Conservation (phyloP, 2,113 vertebrate species). For the Lamprologus lemairii region DNA sequence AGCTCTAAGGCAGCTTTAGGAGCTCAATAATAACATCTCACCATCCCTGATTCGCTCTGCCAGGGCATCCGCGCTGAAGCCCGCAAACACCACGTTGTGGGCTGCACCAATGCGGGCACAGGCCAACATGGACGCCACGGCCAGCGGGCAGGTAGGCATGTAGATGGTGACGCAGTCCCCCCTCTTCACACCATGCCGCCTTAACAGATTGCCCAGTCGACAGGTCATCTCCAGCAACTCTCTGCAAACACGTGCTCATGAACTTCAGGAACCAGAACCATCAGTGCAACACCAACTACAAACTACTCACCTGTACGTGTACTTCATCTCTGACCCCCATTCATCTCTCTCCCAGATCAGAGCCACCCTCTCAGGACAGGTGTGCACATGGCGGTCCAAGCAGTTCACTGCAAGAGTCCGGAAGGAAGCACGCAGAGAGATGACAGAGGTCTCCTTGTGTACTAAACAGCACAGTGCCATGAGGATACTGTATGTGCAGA, state of each 20-base stretch:
- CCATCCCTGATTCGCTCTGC: conserved; percentile 74
- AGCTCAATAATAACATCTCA: conserved; percentile 40
- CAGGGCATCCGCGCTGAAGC: conserved; percentile 74
- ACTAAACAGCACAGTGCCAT: not conserved
- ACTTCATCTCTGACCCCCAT: conserved; percentile 79
- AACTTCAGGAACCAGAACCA: not conserved
- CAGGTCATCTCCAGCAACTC: conserved; percentile 75
- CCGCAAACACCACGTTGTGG: conserved; percentile 75
- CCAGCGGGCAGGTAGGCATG: conserved; percentile 73
- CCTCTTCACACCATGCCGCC: conserved; percentile 64
- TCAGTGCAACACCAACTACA: not conserved
- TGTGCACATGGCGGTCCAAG: conserved; percentile 83
- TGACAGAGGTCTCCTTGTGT: not conserved
- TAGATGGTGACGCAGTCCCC: conserved; percentile 79
- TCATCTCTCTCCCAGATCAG: conserved; percentile 96
- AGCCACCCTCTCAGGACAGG: conserved; percentile 79
- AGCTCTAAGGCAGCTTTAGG: not conserved
- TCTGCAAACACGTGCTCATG: conserved; percentile 34
- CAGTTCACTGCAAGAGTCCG: conserved; percentile 79
- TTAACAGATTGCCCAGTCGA: conserved; percentile 72
- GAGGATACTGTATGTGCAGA: not conserved
- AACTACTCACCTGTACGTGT: conserved; percentile 84
- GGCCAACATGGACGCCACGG: conserved; percentile 77
- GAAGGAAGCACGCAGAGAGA: not conserved
- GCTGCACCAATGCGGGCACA: conserved; percentile 72